Base-by-base conservation (phyloP, 2,113 vertebrate species). In the Motacilla alba region DNA sequence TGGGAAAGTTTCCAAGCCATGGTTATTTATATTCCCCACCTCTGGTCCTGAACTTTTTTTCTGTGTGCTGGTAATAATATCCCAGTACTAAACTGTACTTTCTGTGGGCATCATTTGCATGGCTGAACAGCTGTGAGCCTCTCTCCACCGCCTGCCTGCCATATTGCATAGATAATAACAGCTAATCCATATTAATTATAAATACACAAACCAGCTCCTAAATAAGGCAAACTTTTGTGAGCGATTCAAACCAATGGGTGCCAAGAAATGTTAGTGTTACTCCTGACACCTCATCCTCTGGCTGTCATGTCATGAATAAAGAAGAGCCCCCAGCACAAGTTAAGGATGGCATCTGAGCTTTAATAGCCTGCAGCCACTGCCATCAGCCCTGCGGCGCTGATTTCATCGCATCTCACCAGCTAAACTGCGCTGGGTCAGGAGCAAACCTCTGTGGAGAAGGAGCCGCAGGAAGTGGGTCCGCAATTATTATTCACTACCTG, bases 101-200 rank as follows among this genome's bases (percentile, higher is more conserved):
- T 97, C 91, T 87, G 94, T 49, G 93, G 70, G 70, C 94, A 93
- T 96, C 94, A 85, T 98, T 98, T 98, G 96, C 96, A 98, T 98
- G 97, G 97, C 95, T 96, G 97, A 98, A 94, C 96, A 97, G 96
- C 94, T 97, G 83, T 93, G 94, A 97, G 72, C 75, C 88, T 96
- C 93, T 96, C 91, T 90, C 91, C 97, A 97, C 96, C 90, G 97
- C 95, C 93, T 93, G 89, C 96, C 95, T 97, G 93, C 96, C 94
- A 97, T 95, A 96, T 93, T 97, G 94, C 91, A 88, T 92, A 88
- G 97, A 97, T 98, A 97, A 98, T 95, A 97, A 97, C 96, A 96
- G 95, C 96, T 97, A 97, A 98, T 98, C 97, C 95, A 94, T 97
- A 98, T 97, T 98, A 98, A 98, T 98, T 98, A 97, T 94, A 97